Percentiles rank a stretch among this genome's conserved stretches.
phyloP scores from a whole-genome alignment of 2,888 invertebrate genomes.

The Allophyes oxyacanthae region DNA sequence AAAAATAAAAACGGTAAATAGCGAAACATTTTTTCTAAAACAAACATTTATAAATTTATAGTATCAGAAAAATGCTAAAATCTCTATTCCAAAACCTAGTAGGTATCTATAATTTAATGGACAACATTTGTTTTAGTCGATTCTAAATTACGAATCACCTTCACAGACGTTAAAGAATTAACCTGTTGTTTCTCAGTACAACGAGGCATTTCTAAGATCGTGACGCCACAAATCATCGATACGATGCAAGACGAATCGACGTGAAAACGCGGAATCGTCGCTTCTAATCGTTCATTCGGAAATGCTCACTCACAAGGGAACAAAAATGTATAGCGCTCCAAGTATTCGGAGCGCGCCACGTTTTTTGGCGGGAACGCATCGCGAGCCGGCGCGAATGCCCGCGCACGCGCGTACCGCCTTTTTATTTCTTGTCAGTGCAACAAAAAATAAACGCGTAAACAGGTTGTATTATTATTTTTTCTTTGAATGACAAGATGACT shows the following conservation, averaged over 20 bases:
- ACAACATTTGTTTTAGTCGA: slow-evolving; percentile 47
- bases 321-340: slow-evolving; percentile 77
- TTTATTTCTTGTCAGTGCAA: slow-evolving; percentile 63
- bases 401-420: slow-evolving; percentile 78
- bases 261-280: slow-evolving; percentile 75
- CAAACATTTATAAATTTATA: slow-evolving; percentile 23
- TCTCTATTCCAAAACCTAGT: slow-evolving; percentile 21
- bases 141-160: slow-evolving; percentile 41
- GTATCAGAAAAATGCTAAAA: slow-evolving; percentile 20
- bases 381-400: slow-evolving; percentile 76
- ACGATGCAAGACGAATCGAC: slow-evolving; percentile 77
- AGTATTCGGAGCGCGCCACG: slow-evolving; percentile 75
- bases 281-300: slow-evolving; percentile 69
- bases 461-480: slow-evolving; percentile 77
- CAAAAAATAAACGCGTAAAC: slow-evolving; percentile 70
- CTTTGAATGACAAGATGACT: slow-evolving; percentile 64
- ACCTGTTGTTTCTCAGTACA: slow-evolving; percentile 66
- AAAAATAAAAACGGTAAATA: slow-evolving; percentile 19
- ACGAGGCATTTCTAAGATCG: slow-evolving; percentile 70
- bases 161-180: slow-evolving; percentile 52
- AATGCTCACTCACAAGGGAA: slow-evolving; percentile 62
- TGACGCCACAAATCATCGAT: slow-evolving; percentile 77
- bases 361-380: slow-evolving; percentile 80
- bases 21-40: slow-evolving; percentile 10
- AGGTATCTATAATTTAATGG: slow-evolving; percentile 30